A percentile compares a stretch with the other conserved stretches of the same genome.
Evolutionary conservation across 1,140 invertebrate species (phyloP).

Genomic region (Doryteuthis pealeii): DNA sequence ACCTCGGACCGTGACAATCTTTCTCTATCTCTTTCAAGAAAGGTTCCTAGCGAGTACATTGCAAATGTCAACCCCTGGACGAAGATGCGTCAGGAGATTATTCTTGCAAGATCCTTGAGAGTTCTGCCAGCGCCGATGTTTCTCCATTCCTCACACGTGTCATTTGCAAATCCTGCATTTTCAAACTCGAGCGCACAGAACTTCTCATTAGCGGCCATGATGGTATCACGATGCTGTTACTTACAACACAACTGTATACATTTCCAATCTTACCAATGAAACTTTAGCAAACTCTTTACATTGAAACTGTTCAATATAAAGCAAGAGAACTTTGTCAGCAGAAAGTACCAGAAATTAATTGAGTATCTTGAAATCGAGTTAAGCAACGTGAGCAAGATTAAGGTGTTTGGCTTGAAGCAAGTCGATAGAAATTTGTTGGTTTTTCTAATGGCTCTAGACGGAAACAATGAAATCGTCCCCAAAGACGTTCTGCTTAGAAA

Average conservation of each 20-base stretch:
- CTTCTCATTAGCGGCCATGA: conserved; percentile 85
- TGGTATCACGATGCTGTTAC: conserved; percentile 81
- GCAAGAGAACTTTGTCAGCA: conserved; percentile 72
- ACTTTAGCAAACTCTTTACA: conserved; percentile 82
- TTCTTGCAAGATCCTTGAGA: conserved; percentile 67
- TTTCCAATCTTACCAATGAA: conserved; percentile 75
- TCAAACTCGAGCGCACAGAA: conserved; percentile 56
- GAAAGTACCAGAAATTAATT: conserved; percentile 74
- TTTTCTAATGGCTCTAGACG: neutral
- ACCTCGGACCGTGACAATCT: conserved; percentile 77
- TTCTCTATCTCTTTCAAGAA: conserved; percentile 70
- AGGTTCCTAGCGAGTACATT: conserved; percentile 72
- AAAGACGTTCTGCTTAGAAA: neutral
- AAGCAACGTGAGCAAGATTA: neutral
- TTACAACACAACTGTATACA: conserved; percentile 81
- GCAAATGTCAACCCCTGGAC: conserved; percentile 88
- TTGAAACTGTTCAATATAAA: conserved; percentile 74
- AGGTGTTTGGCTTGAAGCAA: neutral
- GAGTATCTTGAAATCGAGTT: conserved; percentile 56
- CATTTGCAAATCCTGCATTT: conserved; percentile 67
- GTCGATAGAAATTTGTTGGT: neutral
- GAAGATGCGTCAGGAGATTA: conserved; percentile 84
- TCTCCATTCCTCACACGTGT: conserved; percentile 76
- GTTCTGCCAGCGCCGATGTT: conserved; percentile 59
- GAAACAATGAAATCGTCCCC: neutral